These are phyloP conservation scores for Pygoscelis antarcticus DNA, from an alignment of 2,113 vertebrate genomes.

Conservation along the genomic window DNA sequence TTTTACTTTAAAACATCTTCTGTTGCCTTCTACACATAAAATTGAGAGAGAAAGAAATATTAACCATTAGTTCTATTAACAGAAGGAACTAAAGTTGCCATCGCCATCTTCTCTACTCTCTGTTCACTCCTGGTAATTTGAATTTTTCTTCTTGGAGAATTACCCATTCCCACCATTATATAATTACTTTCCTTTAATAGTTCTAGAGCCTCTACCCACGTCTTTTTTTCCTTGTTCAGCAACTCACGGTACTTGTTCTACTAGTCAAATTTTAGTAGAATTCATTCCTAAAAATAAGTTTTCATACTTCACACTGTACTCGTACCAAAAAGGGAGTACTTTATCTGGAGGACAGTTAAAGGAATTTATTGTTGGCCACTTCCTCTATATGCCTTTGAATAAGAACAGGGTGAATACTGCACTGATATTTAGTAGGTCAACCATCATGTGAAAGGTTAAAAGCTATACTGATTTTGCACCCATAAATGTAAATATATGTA, in stretches of 20 bases:
- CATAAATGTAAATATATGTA: not conserved
- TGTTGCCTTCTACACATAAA: not conserved
- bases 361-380: not conserved
- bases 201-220: not conserved
- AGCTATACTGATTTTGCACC: not conserved
- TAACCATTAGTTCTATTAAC: not conserved
- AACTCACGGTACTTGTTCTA: not conserved
- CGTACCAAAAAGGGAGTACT: not conserved
- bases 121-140: not conserved
- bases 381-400: not conserved
- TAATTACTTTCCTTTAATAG: not conserved
- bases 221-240: not conserved
- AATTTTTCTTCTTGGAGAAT: conserved; percentile 16
- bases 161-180: not conserved
- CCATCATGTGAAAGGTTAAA: not conserved
- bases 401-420: not conserved
- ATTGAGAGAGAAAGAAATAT: too few species aligned
- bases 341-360: not conserved
- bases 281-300: not conserved
- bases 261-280: not conserved
- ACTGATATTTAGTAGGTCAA: not conserved
- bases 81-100: not conserved
- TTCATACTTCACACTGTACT: not conserved
- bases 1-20: not conserved
- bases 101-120: not conserved